Evolutionary conservation across 2,888 invertebrate genomes (phyloP).

Genomic region (Ceraclea dissimilis): DNA sequence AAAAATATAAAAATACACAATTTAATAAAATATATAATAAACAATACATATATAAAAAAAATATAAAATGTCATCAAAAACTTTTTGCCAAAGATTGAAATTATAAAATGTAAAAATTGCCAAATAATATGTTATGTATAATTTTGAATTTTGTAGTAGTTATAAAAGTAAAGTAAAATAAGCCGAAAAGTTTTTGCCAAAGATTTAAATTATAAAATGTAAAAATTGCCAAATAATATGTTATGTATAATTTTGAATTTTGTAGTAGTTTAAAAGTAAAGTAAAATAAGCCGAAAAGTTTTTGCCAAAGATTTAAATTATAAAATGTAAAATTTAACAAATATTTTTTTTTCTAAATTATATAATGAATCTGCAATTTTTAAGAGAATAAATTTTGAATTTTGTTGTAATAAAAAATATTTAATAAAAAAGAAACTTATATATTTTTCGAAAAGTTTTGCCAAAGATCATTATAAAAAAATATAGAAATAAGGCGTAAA

Average conservation of each 20-base stretch:
- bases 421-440: too few species aligned
- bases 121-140: not conserved
- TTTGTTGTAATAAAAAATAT: too few species aligned
- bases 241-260: not conserved
- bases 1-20: constrained; percentile 28
- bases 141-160: not conserved
- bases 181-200: not conserved
- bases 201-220: not conserved
- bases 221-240: not conserved
- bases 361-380: too few species aligned
- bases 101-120: not conserved
- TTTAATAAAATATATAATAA: constrained; percentile 33
- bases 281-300: too few species aligned
- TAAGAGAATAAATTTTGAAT: not conserved
- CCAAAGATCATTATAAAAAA: too few species aligned
- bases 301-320: not conserved
- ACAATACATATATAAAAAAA: constrained; percentile 23
- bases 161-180: too few species aligned
- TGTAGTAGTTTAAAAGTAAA: not conserved
- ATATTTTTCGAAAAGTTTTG: too few species aligned
- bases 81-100: not conserved
- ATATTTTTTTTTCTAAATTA: too few species aligned
- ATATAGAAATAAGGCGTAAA: too few species aligned
- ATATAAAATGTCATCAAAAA: not conserved
- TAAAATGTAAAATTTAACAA: not conserved